These are phyloP conservation scores for Enteromius argenteus DNA, from an alignment of 2,797 vertebrate species.

Conservation along the genomic window DNA sequence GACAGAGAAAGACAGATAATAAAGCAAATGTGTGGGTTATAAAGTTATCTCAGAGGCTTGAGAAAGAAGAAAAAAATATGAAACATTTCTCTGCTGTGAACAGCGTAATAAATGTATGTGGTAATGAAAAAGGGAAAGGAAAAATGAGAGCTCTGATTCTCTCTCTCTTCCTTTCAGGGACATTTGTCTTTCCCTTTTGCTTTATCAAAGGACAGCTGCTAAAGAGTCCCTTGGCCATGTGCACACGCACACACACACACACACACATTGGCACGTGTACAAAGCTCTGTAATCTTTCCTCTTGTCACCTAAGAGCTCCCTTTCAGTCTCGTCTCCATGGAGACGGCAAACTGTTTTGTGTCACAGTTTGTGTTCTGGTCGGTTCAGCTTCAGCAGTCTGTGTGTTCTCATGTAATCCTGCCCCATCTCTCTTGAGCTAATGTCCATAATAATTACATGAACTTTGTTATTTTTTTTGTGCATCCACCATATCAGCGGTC, in stretches of 20 bases:
- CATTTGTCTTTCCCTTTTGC: slow-evolving; percentile 42
- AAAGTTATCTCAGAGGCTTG: slow-evolving; percentile 26
- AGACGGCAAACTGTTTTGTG: slow-evolving; percentile 35
- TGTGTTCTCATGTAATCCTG: slow-evolving; percentile 12
- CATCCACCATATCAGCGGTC: background rate
- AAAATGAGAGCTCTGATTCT: slow-evolving; percentile 20
- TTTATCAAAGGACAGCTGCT: slow-evolving; percentile 47
- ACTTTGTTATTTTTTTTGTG: background rate
- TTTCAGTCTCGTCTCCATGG: slow-evolving; percentile 44
- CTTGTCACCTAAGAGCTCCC: slow-evolving; percentile 45
- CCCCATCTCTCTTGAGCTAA: slow-evolving; percentile 6
- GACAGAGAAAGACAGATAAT: background rate
- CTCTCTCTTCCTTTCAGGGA: slow-evolving; percentile 19
- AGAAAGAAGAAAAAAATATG: background rate
- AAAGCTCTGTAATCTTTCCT: slow-evolving; percentile 51
- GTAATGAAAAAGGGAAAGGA: slow-evolving; percentile 19
- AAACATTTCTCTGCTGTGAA: slow-evolving; percentile 10
- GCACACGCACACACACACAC: slow-evolving; percentile 4
- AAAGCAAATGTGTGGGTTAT: slow-evolving; percentile 19
- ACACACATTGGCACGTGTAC: background rate
- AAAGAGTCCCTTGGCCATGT: slow-evolving; percentile 46
- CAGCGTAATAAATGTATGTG: slow-evolving; percentile 27
- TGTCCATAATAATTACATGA: slow-evolving; percentile 3
- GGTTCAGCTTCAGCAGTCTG: slow-evolving; percentile 21
- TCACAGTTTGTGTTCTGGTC: slow-evolving; percentile 28